Base-by-base conservation (phyloP, 2,888 invertebrate genomes). In the Thecophora atra region DNA sequence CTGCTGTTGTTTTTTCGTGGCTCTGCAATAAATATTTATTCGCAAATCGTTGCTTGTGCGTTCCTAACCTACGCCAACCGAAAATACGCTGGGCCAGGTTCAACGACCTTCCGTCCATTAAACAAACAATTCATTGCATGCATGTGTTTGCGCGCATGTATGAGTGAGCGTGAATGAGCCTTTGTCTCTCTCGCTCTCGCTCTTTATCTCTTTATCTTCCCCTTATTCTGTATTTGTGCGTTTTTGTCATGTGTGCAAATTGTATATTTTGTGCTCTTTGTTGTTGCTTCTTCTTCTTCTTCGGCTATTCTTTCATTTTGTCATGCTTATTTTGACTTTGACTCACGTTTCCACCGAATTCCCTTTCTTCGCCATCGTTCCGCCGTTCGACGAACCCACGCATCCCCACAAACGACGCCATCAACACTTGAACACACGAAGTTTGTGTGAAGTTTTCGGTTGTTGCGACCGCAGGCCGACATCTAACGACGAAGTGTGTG, bases 291-390 rank as follows among this genome's bases (percentile, higher is more conserved):
- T 68, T 19, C 26, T 72, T 69, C 44, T 58, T 72, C 67, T 62
- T 65, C 56, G 60, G 37, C 52, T 64, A 11, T 6, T 74, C 60
- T 74, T 74, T 72, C 72, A 67, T 63, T 73, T 74, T 72, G 73
- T 73, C 77, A 76, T 75, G 76, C 67, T 78, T 80, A 66, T 67
- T 75, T 76, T 73, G 47, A 74, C 71, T 67, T 74, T 76, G 71
- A 73, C 66, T 75, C 75, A 74, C 74, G 77, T 75, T 56, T 17
- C 67, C 67, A 67, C 42, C 30, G 15, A 54, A 54, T 47, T 52
- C 51, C 78, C 79, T 79, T 78, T 78, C 78, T 79, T 76, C 80
- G 79, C 79, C 79, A 79, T 78, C 81, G 78, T 80, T 81, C 60
- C 47, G 47, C 54, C 70, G n/a, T 63, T 56, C 26, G 21, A 6